Conservation (phyloP, 2,888 invertebrate species). For the Hipparchia sbordonii region DNA sequence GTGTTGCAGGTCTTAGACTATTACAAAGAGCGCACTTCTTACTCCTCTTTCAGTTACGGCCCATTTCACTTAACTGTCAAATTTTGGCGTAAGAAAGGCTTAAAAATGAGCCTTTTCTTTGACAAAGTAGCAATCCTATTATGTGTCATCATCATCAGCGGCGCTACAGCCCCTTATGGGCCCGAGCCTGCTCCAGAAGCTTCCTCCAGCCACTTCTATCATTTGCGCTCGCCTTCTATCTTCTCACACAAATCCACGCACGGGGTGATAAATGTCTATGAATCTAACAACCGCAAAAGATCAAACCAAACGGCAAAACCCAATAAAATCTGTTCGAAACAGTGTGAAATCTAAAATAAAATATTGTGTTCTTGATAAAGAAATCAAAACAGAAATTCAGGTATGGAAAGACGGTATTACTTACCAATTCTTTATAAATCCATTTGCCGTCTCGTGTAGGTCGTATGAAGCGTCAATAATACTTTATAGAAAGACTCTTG, state of each 20-base stretch:
- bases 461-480: slow-evolving; percentile 23
- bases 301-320: background rate
- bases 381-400: background rate
- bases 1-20: background rate
- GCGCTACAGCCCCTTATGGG: too few species aligned
- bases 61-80: too few species aligned
- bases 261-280: background rate
- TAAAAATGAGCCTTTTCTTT: too few species aligned
- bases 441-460: slow-evolving; percentile 16
- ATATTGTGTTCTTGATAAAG: background rate
- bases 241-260: too few species aligned
- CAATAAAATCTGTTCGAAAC: background rate
- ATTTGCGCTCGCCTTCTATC: too few species aligned
- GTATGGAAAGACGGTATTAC: background rate
- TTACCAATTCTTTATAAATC: slow-evolving; percentile 20
- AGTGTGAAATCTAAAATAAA: background rate
- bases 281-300: background rate
- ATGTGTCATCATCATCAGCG: too few species aligned
- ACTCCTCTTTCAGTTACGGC: too few species aligned
- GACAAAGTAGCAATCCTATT: too few species aligned
- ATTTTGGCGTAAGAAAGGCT: too few species aligned
- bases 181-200: too few species aligned
- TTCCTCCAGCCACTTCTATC: too few species aligned
- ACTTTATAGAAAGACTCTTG: slow-evolving; percentile 25
- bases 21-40: too few species aligned